Conservation (phyloP, 2,888 invertebrate species). For the Dasypolia templi region DNA sequence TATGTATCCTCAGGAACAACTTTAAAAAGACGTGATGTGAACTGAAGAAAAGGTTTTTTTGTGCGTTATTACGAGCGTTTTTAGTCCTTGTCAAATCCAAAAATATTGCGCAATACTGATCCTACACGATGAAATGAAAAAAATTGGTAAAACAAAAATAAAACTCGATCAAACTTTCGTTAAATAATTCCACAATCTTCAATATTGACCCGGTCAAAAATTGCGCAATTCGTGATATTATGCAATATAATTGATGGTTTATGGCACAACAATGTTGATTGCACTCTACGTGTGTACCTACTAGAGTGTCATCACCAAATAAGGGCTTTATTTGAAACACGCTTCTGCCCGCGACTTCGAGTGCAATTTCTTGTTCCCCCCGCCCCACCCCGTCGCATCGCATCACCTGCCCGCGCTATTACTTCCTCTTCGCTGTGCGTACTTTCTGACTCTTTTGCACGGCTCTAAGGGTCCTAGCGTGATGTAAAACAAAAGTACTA, state of each 20-base stretch:
- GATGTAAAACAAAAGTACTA: not conserved
- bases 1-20: not conserved
- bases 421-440: not conserved
- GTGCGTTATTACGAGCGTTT: not conserved
- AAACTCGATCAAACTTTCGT: no score
- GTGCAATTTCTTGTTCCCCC: not conserved
- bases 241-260: no score
- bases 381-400: no score
- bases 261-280: no score
- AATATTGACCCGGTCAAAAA: not conserved
- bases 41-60: not conserved
- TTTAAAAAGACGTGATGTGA: no score
- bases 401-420: not conserved
- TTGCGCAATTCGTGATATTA: no score
- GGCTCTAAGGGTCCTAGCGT: not conserved
- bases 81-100: not conserved
- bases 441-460: no score
- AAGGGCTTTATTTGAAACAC: not conserved
- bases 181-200: not conserved
- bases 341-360: not conserved
- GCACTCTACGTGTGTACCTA: no score
- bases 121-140: not conserved
- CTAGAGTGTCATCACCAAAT: not conserved
- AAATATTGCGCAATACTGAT: not conserved
- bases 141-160: no score